Conservation (phyloP, 1,140 invertebrate species). For the Ceratoteleas bidentatus region DNA sequence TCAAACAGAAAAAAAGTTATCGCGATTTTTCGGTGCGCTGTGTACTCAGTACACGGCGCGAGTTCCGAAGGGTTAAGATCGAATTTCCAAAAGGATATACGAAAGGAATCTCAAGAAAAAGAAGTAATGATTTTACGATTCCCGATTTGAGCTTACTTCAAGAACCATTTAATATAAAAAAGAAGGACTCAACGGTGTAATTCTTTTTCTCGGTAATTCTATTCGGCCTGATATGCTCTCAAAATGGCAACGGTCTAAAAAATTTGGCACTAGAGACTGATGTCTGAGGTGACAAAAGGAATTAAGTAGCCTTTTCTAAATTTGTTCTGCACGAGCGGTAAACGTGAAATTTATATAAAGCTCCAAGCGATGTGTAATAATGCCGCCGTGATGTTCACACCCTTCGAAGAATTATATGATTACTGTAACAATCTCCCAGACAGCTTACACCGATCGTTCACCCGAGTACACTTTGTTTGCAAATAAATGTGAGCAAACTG, state of each 20-base stretch:
- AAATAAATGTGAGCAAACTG: not conserved
- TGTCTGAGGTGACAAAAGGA: slow-evolving; percentile 50
- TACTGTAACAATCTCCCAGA: not conserved
- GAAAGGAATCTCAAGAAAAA: no score
- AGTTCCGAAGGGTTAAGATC: no score
- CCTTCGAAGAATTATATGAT: not conserved
- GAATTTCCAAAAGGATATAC: no score
- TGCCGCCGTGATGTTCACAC: not conserved
- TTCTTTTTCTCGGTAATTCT: slow-evolving; percentile 18
- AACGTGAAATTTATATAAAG: slow-evolving; percentile 53
- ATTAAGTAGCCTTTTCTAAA: slow-evolving; percentile 55
- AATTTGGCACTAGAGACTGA: slow-evolving; percentile 44
- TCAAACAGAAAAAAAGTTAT: no score
- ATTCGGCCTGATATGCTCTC: slow-evolving; percentile 24
- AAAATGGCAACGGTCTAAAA: slow-evolving; percentile 41
- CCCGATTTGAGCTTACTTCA: slow-evolving; percentile 2
- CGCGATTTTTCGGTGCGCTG: no score
- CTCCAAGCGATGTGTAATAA: slow-evolving; percentile 31
- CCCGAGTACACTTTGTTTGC: not conserved
- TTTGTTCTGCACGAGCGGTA: slow-evolving; percentile 39
- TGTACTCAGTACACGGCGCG: no score
- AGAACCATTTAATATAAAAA: slow-evolving; percentile 11
- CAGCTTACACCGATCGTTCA: not conserved
- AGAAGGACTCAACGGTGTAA: not conserved
- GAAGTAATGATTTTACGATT: slow-evolving; percentile 4